These are phyloP conservation scores for Pomacea maculata DNA, from an alignment of 1,140 invertebrate genomes.

Conservation along the genomic window DNA sequence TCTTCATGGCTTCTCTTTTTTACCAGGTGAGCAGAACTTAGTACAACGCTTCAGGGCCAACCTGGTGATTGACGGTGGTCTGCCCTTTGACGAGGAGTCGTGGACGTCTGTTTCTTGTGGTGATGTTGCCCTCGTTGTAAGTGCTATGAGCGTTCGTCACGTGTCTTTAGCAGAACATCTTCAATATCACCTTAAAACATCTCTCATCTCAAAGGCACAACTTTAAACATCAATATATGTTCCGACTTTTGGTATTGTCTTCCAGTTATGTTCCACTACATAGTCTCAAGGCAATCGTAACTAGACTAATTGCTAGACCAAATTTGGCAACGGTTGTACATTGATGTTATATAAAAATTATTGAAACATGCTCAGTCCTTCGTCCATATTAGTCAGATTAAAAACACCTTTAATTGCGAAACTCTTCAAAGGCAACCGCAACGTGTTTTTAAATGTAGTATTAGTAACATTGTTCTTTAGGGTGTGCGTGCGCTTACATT, in stretches of 20 bases:
- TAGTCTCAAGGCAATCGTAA: too few relatives aligned
- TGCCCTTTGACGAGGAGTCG: slow-evolving; percentile 78
- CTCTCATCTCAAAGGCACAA: neutral
- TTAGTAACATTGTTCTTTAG: too few relatives aligned
- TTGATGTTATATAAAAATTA: too few relatives aligned
- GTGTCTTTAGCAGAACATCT: neutral
- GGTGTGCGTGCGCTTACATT: neutral
- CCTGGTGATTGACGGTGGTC: slow-evolving; percentile 67
- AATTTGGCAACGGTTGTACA: too few relatives aligned
- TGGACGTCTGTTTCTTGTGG: slow-evolving; percentile 80
- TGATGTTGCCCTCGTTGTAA: slow-evolving; percentile 36
- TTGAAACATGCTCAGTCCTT: too few relatives aligned
- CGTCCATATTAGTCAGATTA: too few relatives aligned
- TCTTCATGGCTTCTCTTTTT: neutral
- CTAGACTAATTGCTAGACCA: too few relatives aligned
- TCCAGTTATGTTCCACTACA: too few relatives aligned
- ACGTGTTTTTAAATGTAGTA: too few relatives aligned
- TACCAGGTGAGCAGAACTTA: slow-evolving; percentile 65
- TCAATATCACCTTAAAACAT: neutral
- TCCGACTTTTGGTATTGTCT: too few relatives aligned
- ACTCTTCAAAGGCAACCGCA: too few relatives aligned
- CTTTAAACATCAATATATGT: neutral
- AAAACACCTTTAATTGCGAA: too few relatives aligned
- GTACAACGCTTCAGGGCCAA: slow-evolving; percentile 71
- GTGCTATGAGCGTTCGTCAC: neutral